Evolutionary conservation across 2,797 vertebrate genomes (phyloP).

Genomic region (Microctenopoma lineatum): DNA sequence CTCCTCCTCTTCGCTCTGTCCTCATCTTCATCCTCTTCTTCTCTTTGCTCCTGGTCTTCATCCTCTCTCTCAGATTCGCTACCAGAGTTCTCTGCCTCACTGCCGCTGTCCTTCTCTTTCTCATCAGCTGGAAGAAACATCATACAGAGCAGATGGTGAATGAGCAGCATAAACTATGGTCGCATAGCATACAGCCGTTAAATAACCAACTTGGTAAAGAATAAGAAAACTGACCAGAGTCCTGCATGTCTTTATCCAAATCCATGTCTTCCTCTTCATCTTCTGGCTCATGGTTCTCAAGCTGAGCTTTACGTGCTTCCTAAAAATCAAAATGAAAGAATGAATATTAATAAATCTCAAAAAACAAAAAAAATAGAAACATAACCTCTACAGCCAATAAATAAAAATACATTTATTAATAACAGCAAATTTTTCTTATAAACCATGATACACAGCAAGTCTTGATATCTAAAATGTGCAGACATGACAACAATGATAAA

Average conservation of each 20-base stretch:
- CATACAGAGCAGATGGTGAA: background rate
- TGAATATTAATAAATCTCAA: conserved; percentile 4
- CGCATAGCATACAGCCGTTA: background rate
- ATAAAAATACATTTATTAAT: no score
- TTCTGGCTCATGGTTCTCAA: conserved; percentile 97
- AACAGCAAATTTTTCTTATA: no score
- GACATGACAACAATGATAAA: no score
- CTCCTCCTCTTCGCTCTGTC: conserved; percentile 64
- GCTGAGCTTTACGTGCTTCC: conserved; percentile 94
- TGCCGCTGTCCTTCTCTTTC: conserved; percentile 89
- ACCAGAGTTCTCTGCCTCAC: conserved; percentile 87
- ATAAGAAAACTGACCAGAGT: conserved; percentile 84
- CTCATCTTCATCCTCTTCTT: conserved; percentile 71
- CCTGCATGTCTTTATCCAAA: conserved; percentile 87
- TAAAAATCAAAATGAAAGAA: conserved; percentile 49
- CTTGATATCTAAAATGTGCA: background rate
- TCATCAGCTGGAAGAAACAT: conserved; percentile 83
- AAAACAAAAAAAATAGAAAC: background rate
- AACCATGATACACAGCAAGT: background rate
- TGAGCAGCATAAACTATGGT: background rate
- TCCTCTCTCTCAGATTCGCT: conserved; percentile 84
- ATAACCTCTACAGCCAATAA: background rate
- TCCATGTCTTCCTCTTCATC: conserved; percentile 95
- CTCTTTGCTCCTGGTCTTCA: conserved; percentile 78
- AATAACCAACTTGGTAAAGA: background rate